Evolutionary conservation across 2,797 vertebrate species (phyloP).

Genomic region (Smutsia gigantea): DNA sequence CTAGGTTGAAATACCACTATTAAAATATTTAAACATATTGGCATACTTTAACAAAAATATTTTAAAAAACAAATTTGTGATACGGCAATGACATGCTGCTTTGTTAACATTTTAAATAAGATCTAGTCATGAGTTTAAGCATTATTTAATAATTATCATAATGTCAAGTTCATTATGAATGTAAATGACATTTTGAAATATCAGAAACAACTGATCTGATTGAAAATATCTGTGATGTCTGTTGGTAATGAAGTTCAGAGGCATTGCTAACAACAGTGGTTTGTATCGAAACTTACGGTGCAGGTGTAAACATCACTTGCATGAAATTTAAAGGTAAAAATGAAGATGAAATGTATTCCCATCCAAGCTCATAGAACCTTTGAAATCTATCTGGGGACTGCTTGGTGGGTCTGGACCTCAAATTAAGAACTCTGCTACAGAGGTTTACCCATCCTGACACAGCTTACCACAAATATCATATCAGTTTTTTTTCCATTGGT

Average conservation of each 20-base stretch:
- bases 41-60: neutral
- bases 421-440: neutral
- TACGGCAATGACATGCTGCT: neutral
- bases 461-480: neutral
- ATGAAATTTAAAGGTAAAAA: neutral
- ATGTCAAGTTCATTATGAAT: neutral
- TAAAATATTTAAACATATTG: slow-evolving; percentile 27
- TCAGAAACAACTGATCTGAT: neutral
- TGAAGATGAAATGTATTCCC: neutral
- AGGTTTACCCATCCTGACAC: neutral
- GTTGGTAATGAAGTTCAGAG: neutral
- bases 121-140: neutral
- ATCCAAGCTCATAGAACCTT: neutral
- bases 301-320: neutral
- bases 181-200: slow-evolving; percentile 40
- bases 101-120: slow-evolving; percentile 34
- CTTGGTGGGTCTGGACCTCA: neutral
- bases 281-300: neutral
- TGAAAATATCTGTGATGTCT: slow-evolving; percentile 18
- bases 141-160: neutral
- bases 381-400: neutral
- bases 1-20: neutral
- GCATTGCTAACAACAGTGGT: neutral
- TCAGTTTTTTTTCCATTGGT: neutral
- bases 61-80: neutral